Conservation (phyloP, 1,140 invertebrate genomes). For the Penaeus vannamei region DNA sequence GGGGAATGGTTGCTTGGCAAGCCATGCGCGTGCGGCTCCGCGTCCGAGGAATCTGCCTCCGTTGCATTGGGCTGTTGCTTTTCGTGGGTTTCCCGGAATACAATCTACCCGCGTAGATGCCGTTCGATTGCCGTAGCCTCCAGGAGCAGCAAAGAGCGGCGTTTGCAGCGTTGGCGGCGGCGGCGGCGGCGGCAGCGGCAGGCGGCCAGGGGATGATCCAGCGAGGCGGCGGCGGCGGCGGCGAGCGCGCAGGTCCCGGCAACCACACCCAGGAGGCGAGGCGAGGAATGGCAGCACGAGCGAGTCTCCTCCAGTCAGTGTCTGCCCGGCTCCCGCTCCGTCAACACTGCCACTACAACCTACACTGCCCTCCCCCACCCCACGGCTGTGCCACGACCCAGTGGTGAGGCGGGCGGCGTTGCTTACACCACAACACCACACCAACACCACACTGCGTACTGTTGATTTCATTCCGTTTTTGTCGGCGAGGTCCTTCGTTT, state of each 20-base stretch:
- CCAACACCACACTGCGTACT: too few relatives aligned
- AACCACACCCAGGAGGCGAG: constrained; percentile 59
- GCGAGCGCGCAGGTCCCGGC: constrained; percentile 37
- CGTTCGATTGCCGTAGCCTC: background rate
- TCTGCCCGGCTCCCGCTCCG: constrained; percentile 34
- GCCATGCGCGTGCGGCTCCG: too few relatives aligned
- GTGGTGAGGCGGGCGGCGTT: too few relatives aligned
- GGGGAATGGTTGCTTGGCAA: too few relatives aligned
- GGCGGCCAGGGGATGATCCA: background rate
- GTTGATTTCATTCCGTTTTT: too few relatives aligned
- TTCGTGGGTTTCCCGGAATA: background rate
- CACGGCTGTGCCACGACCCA: too few relatives aligned
- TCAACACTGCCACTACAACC: constrained; percentile 24
- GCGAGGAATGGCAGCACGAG: constrained; percentile 19
- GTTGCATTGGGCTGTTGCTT: too few relatives aligned
- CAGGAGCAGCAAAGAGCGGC: background rate
- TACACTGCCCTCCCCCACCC: background rate
- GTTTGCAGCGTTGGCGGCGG: background rate
- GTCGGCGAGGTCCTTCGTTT: too few relatives aligned
- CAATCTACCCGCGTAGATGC: background rate
- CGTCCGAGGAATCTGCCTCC: too few relatives aligned
- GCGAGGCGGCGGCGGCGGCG: background rate
- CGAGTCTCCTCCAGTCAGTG: constrained; percentile 31
- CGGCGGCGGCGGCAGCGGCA: background rate
- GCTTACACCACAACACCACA: too few relatives aligned